Evolutionary conservation across 2,888 invertebrate species (phyloP).

Genomic region (Ornithoptera priamus): DNA sequence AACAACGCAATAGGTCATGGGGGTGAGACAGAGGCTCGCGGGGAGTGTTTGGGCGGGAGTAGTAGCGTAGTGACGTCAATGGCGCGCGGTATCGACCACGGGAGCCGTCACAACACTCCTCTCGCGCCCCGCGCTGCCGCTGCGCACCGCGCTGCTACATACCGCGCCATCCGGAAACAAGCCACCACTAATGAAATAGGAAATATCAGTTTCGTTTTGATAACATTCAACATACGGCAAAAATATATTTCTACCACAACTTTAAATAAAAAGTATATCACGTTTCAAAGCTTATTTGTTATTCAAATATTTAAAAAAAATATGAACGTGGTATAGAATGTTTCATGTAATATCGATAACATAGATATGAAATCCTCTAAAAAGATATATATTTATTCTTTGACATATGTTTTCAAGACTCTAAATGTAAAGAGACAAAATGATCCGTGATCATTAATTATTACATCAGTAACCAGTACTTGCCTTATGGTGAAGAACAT

Average conservation of each 20-base stretch:
- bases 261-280: too few species aligned
- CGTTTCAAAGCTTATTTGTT: too few species aligned
- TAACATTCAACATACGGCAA: slow-evolving; percentile 43
- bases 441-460: too few species aligned
- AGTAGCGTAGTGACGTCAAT: slow-evolving; percentile 79
- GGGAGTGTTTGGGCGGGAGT: slow-evolving; percentile 75
- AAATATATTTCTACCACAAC: slow-evolving; percentile 22
- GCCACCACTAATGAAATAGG: slow-evolving; percentile 53
- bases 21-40: slow-evolving; percentile 50
- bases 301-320: too few species aligned
- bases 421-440: too few species aligned
- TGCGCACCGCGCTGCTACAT: slow-evolving; percentile 69
- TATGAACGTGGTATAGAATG: too few species aligned
- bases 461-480: too few species aligned
- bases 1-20: slow-evolving; percentile 72
- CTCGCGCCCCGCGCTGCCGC: slow-evolving; percentile 36
- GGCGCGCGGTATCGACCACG: slow-evolving; percentile 69
- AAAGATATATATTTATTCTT: too few species aligned
- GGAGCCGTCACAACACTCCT: slow-evolving; percentile 72
- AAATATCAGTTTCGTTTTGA: slow-evolving; percentile 57
- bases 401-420: too few species aligned
- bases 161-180: slow-evolving; percentile 68
- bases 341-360: too few species aligned
- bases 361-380: too few species aligned
- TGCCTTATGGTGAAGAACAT: too few species aligned